Evolutionary conservation across 2,797 vertebrate genomes (phyloP), one percentile per base, ranked within the genome.

Genomic region (Bradypus variegatus): DNA sequence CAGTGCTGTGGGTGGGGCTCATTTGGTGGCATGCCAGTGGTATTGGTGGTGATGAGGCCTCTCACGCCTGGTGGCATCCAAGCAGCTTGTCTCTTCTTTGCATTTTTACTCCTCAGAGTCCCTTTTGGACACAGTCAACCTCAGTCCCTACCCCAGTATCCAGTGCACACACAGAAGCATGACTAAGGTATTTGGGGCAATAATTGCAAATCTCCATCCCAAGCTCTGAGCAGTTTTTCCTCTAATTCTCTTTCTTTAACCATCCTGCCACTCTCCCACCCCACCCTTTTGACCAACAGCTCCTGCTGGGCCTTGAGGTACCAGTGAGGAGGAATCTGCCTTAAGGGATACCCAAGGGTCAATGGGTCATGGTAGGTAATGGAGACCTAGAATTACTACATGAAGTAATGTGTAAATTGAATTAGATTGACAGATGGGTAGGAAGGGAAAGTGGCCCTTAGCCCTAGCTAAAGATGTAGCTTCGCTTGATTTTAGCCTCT

Each of bases 141-240:
- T n/a, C 55, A 1, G 50, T 38, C 70, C 75, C 38, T 19, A 69
- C 12, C 25, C 53, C 23, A 0, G 0, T 5, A 4, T 25, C 45
- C 48, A 21, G 8, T 31, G 45, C 11, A 16, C 31, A 1, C 31
- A 48, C 36, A 41, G 45, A 86, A 5, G 45, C 2, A 0, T 50
- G 82, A 15, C 67, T 11, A 0, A 4, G 12, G 45, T 33, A 36
- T 36, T n/a, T 27, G 62, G 16, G 8, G 14, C 9, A 27, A 12
- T 80, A 33, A 3, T 19, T 19, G 29, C 38, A 45, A 21, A 77
- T 21, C 33, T 70, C 13, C 27, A 6, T 11, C 15, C 23, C 23
- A 2, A 76, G 45, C 41, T 76, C 23, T 14, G 58, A 27, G 12
- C 19, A 2, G 10, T 41, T 15, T 76, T 76, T 50, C 45, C 23